A percentile compares a stretch with the other conserved stretches of the same genome.
These are phyloP conservation scores for Oryzias dopingdopingensis DNA, from an alignment of 2,797 vertebrate genomes.

Conservation along the genomic window DNA sequence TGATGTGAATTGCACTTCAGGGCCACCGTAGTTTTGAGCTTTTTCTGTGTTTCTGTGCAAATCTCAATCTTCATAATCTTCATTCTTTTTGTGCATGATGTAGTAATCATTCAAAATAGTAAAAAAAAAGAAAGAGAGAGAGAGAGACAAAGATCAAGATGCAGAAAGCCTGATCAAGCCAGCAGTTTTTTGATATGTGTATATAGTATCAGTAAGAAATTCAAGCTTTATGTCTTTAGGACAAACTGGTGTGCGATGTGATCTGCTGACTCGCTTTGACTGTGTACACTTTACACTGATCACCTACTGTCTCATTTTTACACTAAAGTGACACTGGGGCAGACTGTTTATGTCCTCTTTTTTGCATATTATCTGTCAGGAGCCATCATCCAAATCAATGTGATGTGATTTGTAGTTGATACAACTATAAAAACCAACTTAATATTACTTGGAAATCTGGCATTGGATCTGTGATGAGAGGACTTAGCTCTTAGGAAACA, in stretches of 20 bases:
- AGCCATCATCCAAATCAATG: constrained; percentile 2
- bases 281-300: constrained; percentile 32
- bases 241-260: constrained; percentile 56
- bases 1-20: no score
- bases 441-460: no score
- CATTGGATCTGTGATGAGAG: constrained; percentile 21
- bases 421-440: constrained; percentile 3
- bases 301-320: constrained; percentile 27
- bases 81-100: not conserved
- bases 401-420: constrained; percentile 44
- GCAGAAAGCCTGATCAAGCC: constrained; percentile 24
- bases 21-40: not conserved
- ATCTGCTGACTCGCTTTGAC: constrained; percentile 37
- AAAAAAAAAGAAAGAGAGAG: constrained; percentile 1
- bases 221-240: constrained; percentile 54
- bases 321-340: constrained; percentile 1
- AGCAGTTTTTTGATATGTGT: constrained; percentile 38
- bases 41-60: not conserved
- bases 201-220: constrained; percentile 30
- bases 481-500: constrained; percentile 65
- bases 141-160: constrained; percentile 16
- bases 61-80: not conserved
- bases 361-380: constrained; percentile 37
- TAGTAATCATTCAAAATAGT: constrained; percentile 27
- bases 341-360: constrained; percentile 32